Evolutionary conservation across 2,113 vertebrate species (phyloP).

Genomic region (Alaudala cheleensis): DNA sequence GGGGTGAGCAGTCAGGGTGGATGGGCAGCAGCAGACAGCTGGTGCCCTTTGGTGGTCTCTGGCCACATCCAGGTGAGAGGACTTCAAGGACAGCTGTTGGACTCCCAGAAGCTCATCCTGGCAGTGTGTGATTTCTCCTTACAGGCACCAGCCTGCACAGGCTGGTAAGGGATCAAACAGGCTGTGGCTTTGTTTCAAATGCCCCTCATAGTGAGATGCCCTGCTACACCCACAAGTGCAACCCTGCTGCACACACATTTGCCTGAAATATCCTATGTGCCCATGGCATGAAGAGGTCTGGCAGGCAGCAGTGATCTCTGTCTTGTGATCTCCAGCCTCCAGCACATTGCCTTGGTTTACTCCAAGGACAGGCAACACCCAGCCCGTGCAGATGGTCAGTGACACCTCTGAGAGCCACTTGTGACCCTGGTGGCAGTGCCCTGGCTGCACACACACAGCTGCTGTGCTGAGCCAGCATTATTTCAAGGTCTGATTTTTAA

Average conservation of each 20-base stretch:
- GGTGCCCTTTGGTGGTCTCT: background rate
- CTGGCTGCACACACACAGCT: rapidly evolving
- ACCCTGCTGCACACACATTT: background rate
- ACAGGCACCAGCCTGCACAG: background rate
- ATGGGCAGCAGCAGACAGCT: background rate
- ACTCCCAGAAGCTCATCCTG: background rate
- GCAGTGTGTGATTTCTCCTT: background rate
- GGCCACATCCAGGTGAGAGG: background rate
- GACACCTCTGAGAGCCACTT: background rate
- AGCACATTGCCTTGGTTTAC: background rate
- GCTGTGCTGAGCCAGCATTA: slow-evolving; percentile 7
- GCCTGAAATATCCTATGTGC: rapidly evolving
- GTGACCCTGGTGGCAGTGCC: background rate
- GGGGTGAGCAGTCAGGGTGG: rapidly evolving
- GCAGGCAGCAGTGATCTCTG: background rate
- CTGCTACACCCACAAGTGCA: background rate
- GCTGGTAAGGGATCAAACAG: background rate
- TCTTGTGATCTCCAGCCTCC: background rate
- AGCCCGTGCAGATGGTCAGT: rapidly evolving
- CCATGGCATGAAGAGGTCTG: rapidly evolving
- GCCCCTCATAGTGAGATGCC: background rate
- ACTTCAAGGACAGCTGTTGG: background rate
- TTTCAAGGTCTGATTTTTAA: background rate
- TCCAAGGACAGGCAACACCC: background rate
- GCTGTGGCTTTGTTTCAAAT: rapidly evolving